These are phyloP conservation scores for Poeciliopsis paucimaculata DNA, from an alignment of 2,797 vertebrate genomes.

Conservation along the genomic window DNA sequence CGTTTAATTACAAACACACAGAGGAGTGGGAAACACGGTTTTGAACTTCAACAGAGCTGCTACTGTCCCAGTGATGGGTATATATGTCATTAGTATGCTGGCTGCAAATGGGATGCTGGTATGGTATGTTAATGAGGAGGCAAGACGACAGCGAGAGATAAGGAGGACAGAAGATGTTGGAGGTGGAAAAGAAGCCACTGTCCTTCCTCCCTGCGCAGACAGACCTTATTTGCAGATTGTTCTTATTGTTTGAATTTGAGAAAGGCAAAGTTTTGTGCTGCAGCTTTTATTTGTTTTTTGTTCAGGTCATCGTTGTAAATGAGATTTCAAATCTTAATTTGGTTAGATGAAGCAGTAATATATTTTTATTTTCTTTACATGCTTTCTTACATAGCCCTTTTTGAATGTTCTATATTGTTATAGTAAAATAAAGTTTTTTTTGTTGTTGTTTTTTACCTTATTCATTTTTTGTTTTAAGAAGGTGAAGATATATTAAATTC, in stretches of 20 bases:
- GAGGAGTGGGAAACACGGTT: slow-evolving; percentile 30
- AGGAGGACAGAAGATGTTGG: not conserved
- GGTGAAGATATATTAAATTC: not conserved
- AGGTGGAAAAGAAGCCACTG: not conserved
- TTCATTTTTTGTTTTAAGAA: too few species aligned
- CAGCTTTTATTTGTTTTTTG: not conserved
- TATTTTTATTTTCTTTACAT: not conserved
- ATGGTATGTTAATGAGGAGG: slow-evolving; percentile 14
- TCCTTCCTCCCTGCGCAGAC: not conserved
- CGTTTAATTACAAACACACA: slow-evolving; percentile 55
- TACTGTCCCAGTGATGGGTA: slow-evolving; percentile 34
- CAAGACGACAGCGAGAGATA: not conserved
- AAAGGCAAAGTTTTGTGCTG: not conserved
- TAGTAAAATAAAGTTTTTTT: not conserved
- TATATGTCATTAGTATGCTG: slow-evolving; percentile 56
- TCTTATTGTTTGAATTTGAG: not conserved
- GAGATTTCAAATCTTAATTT: not conserved
- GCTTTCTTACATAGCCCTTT: not conserved
- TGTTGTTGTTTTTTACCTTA: too few species aligned
- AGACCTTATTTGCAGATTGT: not conserved
- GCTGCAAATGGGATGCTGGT: slow-evolving; percentile 42
- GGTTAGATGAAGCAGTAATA: not conserved
- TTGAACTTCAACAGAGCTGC: slow-evolving; percentile 41
- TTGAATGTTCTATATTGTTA: not conserved
- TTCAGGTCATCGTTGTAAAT: not conserved